Evolutionary conservation across 2,113 vertebrate genomes (phyloP), one percentile per base, ranked within the genome.

Genomic region (Tamias sibiricus): DNA sequence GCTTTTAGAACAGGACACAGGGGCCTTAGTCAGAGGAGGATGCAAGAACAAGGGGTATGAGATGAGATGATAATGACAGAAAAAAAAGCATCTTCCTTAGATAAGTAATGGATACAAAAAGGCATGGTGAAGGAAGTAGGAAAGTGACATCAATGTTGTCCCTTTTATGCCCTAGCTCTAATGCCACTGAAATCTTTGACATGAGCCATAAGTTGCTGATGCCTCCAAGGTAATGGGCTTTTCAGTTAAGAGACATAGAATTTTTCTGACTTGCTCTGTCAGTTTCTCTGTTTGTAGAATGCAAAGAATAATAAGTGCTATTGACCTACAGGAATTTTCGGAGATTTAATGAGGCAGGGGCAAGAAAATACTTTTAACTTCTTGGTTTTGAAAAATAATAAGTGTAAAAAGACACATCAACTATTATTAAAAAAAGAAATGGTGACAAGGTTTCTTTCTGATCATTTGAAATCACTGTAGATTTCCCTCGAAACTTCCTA

Each of bases 341-440:
- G 74, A 88, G 69, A 95, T 96, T 94, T 96, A 96, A 94, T 93
- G 94, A 96, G 57, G 47, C 83, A 84, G 35, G 79, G 52, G n/a
- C 69, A 97, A 93, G 42, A 30, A 97, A 86, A 94, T 47, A 95
- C 68, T 85, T 96, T 95, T 47, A 97, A 87, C 90, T 85, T 85
- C 52, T 93, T 85, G 47, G 72, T 85, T 95, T 97, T 88, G 94
- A 88, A 95, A 95, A 92, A 82, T 59, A 81, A 40, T 79, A 85
- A 71, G 44, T 64, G 10, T 87, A 62, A 91, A 91, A 96, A 87
- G n/a, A 91, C 9, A 71, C 4, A 64, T 69, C 17, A 81, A 75
- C 76, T 85, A 64, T 86, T 69, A 66, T 93, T 35, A 30, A 64
- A 92, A 92, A 96, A 96, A 94, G 35, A 95, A 85, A 57, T 24